Evolutionary conservation across 2,113 vertebrate genomes (phyloP).

Genomic region (Pseudonaja textilis): DNA sequence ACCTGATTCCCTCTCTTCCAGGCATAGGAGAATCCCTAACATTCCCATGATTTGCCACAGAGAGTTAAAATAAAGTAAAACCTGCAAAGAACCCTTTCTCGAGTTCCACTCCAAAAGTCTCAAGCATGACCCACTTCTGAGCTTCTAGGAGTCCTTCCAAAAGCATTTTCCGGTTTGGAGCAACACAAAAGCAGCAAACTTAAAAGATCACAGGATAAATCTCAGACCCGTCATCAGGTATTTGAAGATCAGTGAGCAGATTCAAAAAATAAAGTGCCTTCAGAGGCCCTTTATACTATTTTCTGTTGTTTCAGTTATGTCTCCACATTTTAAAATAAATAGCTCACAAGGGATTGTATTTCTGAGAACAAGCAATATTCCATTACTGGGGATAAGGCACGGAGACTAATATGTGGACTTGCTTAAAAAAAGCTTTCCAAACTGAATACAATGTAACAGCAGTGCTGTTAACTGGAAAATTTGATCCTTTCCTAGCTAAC

Average conservation of each 20-base stretch:
- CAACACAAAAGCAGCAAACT: conserved; percentile 20
- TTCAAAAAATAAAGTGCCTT: conserved; percentile 28
- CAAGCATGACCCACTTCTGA: background rate
- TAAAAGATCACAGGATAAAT: conserved; percentile 34
- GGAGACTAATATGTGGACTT: background rate
- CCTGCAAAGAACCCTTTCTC: conserved; percentile 7
- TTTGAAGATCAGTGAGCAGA: conserved; percentile 21
- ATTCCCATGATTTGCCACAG: conserved; percentile 49
- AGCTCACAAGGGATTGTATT: background rate
- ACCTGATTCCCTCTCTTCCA: conserved; percentile 7
- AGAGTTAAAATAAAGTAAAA: conserved; percentile 11
- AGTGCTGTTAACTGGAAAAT: background rate
- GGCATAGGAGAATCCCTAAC: conserved; percentile 30
- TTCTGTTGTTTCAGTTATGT: conserved; percentile 2
- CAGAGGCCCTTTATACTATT: background rate
- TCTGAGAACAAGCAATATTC: background rate
- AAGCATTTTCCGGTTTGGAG: conserved; percentile 28
- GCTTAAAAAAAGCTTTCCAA: background rate
- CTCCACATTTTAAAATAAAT: background rate
- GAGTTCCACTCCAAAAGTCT: conserved; percentile 6
- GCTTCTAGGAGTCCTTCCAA: conserved; percentile 41
- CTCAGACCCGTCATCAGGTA: conserved; percentile 36
- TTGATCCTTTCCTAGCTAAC: background rate
- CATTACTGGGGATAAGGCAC: background rate
- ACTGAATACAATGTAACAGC: conserved; percentile 23